Evolutionary conservation across 2,888 invertebrate species (phyloP), one percentile per base, ranked within the genome.

Genomic region (Melinaea menophilus): DNA sequence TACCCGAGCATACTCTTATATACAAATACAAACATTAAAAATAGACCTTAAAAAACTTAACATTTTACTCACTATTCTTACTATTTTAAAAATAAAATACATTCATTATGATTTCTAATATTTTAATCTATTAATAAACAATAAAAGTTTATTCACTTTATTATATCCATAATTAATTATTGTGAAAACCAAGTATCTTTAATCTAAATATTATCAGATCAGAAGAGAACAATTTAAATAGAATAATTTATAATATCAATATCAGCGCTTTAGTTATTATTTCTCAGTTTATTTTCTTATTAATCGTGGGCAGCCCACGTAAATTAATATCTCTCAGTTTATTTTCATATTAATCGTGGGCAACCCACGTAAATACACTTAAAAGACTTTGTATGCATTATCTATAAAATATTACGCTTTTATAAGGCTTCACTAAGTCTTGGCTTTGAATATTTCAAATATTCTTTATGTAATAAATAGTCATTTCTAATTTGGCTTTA

Each of bases 331-430:
- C 37, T 12, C 13, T 22, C n/a, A 48, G 13, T 22, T 48, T 22
- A 48, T 22, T 13, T 48, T 22, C 48, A n/a, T 51, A 51, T 31
- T 51, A 51, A 51, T 51, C 2, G 11, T 31, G 9, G 51, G 9
- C n/a, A 46, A n/a, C 46, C 58, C 58, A 37, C 56, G n/a, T 56
- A 37, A 57, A 63, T 61, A 58, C 56, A 55, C 45, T 37, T 57
- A 45, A 62, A 61, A 60, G 62, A 55, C 61, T 58, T 61, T 61
- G 55, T 62, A 64, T 64, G 66, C 63, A 57, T 68, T 65, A 71
- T 68, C 61, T 69, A 62, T 56, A 65, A 64, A 76, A 73, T 74
- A 73, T 75, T 68, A 73, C 69, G 71, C 69, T 75, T 74, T 77
- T 75, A 78, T 79, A 75, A 76, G 74, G 71, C 71, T 62, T 65